phyloP scores from a whole-genome alignment of 2,113 vertebrate species.

The Felis catus region F.catus_Fca126_mat1.0 CM031421.1:17768001-17768500 shows the following conservation, averaged over 20 bases:
- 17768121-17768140: not conserved
- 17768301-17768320: not conserved
- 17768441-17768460: not conserved
- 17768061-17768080: not conserved
- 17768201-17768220: not conserved
- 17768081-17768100: not conserved
- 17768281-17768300: not conserved
- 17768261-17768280: not conserved
- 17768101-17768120: conserved; percentile 20
- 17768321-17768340: not conserved
- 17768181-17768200: not conserved
- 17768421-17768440: not conserved
- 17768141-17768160: not conserved
- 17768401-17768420: not conserved
- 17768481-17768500: not conserved
- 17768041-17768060: conserved; percentile 30
- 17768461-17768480: not conserved
- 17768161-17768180: not conserved
- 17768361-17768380: not conserved
- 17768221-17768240: not conserved
- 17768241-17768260: conserved; percentile 1
- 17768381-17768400: not conserved
- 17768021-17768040: not conserved
- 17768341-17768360: not conserved
- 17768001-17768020: too few relatives aligned